Base-by-base conservation (phyloP, 2,888 invertebrate genomes). In the Fissipunctia ypsillon region DNA sequence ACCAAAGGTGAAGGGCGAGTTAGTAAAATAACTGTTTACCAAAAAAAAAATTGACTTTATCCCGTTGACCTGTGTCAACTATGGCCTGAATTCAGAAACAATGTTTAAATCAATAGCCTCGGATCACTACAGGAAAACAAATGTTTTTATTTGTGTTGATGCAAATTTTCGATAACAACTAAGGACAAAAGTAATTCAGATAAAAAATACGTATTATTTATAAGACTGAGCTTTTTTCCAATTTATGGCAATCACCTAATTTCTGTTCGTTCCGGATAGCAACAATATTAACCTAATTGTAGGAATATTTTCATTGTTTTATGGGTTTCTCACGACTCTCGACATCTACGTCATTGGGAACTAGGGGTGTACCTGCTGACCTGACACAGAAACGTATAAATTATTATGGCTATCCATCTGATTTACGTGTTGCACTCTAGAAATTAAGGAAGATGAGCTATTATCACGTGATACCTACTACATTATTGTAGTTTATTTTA, bases 261-360 rank as follows among this genome's bases (percentile, higher is more conserved):
- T 88, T 86, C 82, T 80, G 87, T 90, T 90, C 86, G 80, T 80
- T 85, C 87, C 86, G 85, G 84, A 76, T 76, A 78, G 75, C 80
- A 76, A 83, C 79, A 83, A 83, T 85, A 89, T 94, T 94, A 93
- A 93, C 93, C 94, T 93, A 91, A 92, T 94, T 93, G 88, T 85
- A 78, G 85, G 81, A 84, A 88, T 88, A 90, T 88, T 91, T 88
- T 88, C 88, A 91, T 91, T 90, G 87, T 89, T 91, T 89, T 90
- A 91, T 89, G 88, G 81, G 88, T 84, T 87, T 84, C 81, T 83
- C 86, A 75, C 60, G 41, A 59, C 52, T 41, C 12, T 66, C 77
- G 43, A 73, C 31, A 25, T 9, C 52, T 57, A 78, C 73, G 77
- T 78, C 78, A 78, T 67, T 31, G 35, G 65, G 73, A 81, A 72